Percentiles rank a stretch among this genome's conserved stretches.
Evolutionary conservation across 2,113 vertebrate genomes (phyloP).

Genomic region (Dicerorhinus sumatrensis): DNA sequence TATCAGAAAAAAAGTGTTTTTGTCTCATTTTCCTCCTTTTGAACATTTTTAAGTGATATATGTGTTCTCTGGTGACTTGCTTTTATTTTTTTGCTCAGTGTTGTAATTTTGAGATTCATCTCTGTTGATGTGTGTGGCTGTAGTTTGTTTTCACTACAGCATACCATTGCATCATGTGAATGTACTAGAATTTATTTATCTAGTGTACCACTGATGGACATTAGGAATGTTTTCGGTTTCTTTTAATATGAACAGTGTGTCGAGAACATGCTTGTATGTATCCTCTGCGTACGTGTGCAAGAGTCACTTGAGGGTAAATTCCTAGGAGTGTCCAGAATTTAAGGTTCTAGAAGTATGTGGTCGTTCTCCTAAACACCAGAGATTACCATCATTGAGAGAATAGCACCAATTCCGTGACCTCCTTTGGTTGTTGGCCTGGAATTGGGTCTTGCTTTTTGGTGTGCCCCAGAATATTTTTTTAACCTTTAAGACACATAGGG

Average conservation of each 20-base stretch:
- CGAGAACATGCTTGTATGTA: not conserved
- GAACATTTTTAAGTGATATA: not conserved
- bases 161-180: not conserved
- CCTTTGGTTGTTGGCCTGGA: not conserved
- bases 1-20: not conserved
- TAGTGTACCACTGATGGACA: not conserved
- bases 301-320: not conserved
- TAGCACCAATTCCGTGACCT: not conserved
- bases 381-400: not conserved
- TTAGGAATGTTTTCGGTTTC: not conserved
- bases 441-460: not conserved
- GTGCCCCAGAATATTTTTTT: not conserved
- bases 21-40: not conserved
- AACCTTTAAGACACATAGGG: not conserved
- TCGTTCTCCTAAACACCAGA: not conserved
- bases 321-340: not conserved
- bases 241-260: not conserved
- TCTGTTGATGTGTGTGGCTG: not conserved
- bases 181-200: not conserved
- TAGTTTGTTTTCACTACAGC: not conserved
- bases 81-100: not conserved
- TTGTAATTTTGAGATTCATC: not conserved
- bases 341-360: not conserved
- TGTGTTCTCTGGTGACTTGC: not conserved
- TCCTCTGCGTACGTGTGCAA: not conserved